These are phyloP conservation scores for Tinea trinotella DNA, from an alignment of 2,888 invertebrate genomes.

Conservation along the genomic window DNA sequence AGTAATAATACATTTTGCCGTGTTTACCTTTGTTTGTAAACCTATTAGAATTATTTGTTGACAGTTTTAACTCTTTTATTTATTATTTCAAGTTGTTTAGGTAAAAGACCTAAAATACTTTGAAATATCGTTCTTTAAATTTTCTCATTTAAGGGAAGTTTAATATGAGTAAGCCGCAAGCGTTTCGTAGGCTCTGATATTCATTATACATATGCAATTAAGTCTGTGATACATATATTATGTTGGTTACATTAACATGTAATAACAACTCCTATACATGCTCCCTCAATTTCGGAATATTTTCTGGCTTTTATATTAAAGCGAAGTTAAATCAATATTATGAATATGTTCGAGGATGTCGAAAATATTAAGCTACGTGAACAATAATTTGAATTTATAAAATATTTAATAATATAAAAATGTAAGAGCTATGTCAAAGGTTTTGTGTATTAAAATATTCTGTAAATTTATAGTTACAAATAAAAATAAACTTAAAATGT, in stretches of 20 bases:
- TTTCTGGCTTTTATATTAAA: neutral
- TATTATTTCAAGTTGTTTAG: too few species aligned
- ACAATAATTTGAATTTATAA: too few species aligned
- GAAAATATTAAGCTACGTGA: too few species aligned
- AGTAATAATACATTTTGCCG: too few species aligned
- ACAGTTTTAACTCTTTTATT: too few species aligned
- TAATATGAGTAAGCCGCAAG: constrained; percentile 31
- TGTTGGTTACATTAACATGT: neutral
- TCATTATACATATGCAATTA: constrained; percentile 21
- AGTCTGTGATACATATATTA: constrained; percentile 12
- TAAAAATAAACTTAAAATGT: neutral
- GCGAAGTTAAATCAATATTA: too few species aligned
- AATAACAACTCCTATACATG: neutral
- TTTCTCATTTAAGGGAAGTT: constrained; percentile 30
- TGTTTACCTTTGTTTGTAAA: too few species aligned
- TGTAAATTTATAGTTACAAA: neutral
- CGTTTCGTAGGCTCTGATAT: neutral
- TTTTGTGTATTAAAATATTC: constrained; percentile 26
- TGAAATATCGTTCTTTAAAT: constrained; percentile 34
- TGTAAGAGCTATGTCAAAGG: constrained; percentile 20
- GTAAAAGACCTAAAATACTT: constrained; percentile 25
- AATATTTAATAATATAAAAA: too few species aligned
- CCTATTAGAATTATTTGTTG: too few species aligned
- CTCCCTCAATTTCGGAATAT: neutral
- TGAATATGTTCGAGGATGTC: too few species aligned